A percentile compares a stretch with the other conserved stretches of the same genome.
phyloP scores from a whole-genome alignment of 2,113 vertebrate species.

The Struthidea cinerea region DNA sequence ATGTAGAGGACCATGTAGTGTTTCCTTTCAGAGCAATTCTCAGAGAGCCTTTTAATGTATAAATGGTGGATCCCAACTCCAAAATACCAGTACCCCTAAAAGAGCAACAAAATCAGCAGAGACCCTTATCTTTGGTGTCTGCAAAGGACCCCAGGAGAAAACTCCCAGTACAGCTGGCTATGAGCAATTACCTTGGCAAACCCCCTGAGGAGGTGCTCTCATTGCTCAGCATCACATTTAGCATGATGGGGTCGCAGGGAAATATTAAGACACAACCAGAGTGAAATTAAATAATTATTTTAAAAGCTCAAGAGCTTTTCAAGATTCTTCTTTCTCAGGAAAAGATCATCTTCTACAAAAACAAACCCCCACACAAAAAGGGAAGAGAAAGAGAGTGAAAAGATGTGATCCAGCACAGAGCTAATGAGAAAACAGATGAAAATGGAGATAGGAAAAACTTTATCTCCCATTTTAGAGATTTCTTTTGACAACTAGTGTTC shows the following conservation, averaged over 20 bases:
- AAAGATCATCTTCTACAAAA: background rate
- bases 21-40: background rate
- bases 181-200: background rate
- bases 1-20: rapidly evolving
- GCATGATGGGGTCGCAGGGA: background rate
- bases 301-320: background rate
- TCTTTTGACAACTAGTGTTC: background rate
- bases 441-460: background rate
- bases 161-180: background rate
- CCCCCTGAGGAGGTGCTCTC: background rate
- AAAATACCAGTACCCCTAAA: background rate
- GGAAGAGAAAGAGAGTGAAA: background rate
- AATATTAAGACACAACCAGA: background rate
- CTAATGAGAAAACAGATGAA: background rate
- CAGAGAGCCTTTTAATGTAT: background rate
- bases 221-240: background rate
- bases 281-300: background rate
- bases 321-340: background rate
- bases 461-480: background rate
- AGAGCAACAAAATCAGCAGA: background rate
- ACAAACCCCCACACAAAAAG: background rate
- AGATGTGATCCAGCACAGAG: background rate
- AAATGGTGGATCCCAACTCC: background rate
- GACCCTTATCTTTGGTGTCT: background rate
- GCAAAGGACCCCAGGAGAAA: background rate